Evolutionary conservation across 2,888 invertebrate species (phyloP), one percentile per base, ranked within the genome.

Genomic region (Strigamia maritima): DNA sequence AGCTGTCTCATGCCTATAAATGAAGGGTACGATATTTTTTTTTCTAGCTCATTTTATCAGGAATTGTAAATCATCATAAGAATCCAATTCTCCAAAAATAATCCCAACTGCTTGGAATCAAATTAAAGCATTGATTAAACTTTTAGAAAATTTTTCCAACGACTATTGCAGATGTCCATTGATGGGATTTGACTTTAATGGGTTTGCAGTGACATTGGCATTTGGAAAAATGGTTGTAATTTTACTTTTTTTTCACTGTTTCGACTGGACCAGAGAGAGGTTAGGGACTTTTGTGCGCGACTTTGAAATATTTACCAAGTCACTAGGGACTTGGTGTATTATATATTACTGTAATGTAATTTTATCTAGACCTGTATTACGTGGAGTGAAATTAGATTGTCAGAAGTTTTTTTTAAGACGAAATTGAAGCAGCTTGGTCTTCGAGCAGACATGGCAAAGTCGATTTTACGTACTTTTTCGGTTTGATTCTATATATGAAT

Each of bases 1-100:
- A 54, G 54, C 54, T 54, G 54, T 54, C 54, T 54, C 54, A 54
- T 54, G 54, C 54, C 54, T 54, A 54, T 54, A 54, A 54, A 54
- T 54, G 54, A 54, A 54, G 54, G 54, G 54, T 54, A 54, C 54
- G 19, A 54, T 54, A 54, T 54, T 54, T 54, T 54, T 54, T 54
- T 54, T 54, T 22, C 19, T 22, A 1, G 19, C 54, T 19, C 19
- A 54, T 22, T 54, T 54, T 54, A 54, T 54, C 54, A 54, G n/a
- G 54, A 54, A 54, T 54, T 54, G 54, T 54, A 54, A 54, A 54
- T 54, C 54, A 54, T 54, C 54, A 54, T 54, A 54, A 54, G 54
- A 54, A 54, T 54, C 54, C 54, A 54, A 54, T 54, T 54, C 54
- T 19, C 19, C 54, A 54, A 44, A 44, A 44, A 54, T 19, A 54